Base-by-base conservation (phyloP, 1,140 invertebrate genomes). In the Heliothis subflexa region DNA sequence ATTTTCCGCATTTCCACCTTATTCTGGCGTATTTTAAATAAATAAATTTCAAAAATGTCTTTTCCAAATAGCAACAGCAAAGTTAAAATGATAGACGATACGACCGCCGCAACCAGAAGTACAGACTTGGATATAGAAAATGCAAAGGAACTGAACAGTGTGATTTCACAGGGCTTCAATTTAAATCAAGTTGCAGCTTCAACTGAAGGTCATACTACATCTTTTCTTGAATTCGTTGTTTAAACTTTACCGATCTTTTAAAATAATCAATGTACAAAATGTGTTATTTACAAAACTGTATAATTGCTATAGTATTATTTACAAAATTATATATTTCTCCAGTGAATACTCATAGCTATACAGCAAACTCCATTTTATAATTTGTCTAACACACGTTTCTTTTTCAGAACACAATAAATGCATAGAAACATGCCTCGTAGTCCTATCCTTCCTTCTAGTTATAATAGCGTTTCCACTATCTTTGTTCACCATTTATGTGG, bases 401-500 rank as follows among this genome's bases (percentile, higher is more conserved):
- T 59, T 57, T 50, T 66, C 86, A 88, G 88, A 68, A 21, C 45
- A 81, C 18, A 81, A 83, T 21, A 86, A 82, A 40, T 79, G 75
- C 7, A 85, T 88, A 47, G 87, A 88, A 64, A 85, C 84, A 62
- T 49, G 85, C 40, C 61, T 86, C 52, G 81, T 89, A 16, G 2
- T 86, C 52, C 49, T 90, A 28, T 86, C 88, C 12, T 68, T 86
- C 2, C 25, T 88, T 28, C 25, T 89, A 10, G 81, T 81, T 28
- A 57, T 90, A 16, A 25, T 90, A 40, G 77, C 78, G 14, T 90
- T 90, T 55, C 89, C 89, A 1, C n/a, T 90, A n/a, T 89, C 89
- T 9, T 28, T 90, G 40, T 70, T 88, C 11, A 81, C 55, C 52
- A 75, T 85, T 45, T 89, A 88, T 61, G 72, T 86, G 83, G 88